Evolutionary conservation across 2,113 vertebrate genomes (phyloP).

Genomic region (Chroicocephalus ridibundus): DNA sequence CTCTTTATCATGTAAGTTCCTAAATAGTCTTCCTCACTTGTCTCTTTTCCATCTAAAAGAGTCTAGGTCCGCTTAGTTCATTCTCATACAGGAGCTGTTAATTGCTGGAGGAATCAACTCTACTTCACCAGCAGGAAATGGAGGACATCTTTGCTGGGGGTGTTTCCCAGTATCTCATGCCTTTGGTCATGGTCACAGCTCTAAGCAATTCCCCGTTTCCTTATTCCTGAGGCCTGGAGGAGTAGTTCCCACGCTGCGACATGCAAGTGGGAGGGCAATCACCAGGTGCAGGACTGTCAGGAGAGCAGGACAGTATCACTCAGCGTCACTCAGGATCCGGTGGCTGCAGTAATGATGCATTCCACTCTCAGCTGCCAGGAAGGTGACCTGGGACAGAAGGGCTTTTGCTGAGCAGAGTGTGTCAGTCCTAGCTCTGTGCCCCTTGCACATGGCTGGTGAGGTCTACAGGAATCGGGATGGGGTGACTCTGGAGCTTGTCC

Average conservation of each 20-base stretch:
- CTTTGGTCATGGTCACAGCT: neutral
- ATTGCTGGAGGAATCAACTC: neutral
- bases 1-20: neutral
- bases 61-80: neutral
- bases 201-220: neutral
- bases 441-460: neutral
- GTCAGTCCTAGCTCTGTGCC: neutral
- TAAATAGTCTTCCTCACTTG: neutral
- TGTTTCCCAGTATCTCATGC: neutral
- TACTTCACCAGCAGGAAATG: neutral
- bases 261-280: neutral
- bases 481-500: neutral
- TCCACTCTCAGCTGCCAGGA: neutral
- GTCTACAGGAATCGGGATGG: neutral
- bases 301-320: neutral
- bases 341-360: neutral
- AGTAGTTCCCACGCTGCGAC: rapidly evolving
- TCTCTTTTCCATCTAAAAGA: neutral
- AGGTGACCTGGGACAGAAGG: neutral
- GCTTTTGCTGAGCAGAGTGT: rapidly evolving
- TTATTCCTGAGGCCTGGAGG: neutral
- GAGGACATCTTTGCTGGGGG: neutral
- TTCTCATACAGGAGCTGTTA: neutral
- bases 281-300: neutral
- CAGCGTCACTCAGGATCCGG: neutral